These are phyloP conservation scores for Diplazon laetatorius DNA, from an alignment of 2,888 invertebrate species.

Conservation along the genomic window DNA sequence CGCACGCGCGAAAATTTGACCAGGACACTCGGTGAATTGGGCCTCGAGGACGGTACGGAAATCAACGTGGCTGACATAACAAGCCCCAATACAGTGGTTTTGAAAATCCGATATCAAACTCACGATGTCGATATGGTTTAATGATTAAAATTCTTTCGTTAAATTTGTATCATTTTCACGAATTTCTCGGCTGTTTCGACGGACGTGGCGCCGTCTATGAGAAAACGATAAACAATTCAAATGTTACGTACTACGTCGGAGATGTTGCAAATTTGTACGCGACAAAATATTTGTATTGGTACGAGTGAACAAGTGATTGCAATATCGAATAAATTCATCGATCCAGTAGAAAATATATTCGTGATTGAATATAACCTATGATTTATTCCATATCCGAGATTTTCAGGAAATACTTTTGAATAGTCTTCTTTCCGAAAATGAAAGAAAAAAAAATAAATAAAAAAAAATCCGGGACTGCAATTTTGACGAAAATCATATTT, in stretches of 20 bases:
- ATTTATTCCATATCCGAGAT: background rate
- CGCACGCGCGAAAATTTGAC: conserved; percentile 94
- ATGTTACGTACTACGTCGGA: too few species aligned
- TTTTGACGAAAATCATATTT: too few species aligned
- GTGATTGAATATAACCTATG: conserved; percentile 74
- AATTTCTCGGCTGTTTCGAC: too few species aligned
- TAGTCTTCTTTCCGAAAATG: too few species aligned
- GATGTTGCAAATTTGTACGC: background rate
- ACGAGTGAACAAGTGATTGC: conserved; percentile 71
- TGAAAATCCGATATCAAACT: conserved; percentile 87
- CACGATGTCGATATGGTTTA: conserved; percentile 74
- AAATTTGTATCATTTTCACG: too few species aligned
- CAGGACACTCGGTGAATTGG: conserved; percentile 93
- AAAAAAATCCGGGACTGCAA: too few species aligned
- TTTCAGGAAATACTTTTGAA: too few species aligned
- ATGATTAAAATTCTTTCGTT: conserved; percentile 54
- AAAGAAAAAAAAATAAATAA: too few species aligned
- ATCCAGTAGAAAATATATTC: conserved; percentile 78
- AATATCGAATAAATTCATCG: conserved; percentile 75
- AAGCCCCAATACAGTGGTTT: conserved; percentile 91
- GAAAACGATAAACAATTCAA: too few species aligned
- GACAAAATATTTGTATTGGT: conserved; percentile 42
- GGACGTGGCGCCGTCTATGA: too few species aligned
- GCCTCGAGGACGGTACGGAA: conserved; percentile 92
- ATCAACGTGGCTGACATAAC: conserved; percentile 96